Evolutionary conservation across 2,113 vertebrate genomes (phyloP), one percentile per base, ranked within the genome.

Genomic region (Spheniscus mendiculus): DNA sequence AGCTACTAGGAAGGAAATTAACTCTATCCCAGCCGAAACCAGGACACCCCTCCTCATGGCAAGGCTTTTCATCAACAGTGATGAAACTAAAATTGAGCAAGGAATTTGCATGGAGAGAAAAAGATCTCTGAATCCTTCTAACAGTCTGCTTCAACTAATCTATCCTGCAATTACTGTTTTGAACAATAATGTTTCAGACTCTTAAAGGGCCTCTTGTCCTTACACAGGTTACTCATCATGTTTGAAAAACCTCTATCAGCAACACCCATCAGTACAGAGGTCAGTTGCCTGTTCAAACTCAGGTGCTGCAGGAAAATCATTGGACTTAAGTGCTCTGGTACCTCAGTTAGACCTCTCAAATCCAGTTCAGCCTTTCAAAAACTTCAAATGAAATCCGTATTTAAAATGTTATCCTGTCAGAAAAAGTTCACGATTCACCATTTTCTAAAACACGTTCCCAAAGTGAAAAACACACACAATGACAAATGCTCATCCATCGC

Each of bases 191-290:
- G 36, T 26, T 74, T 52, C 36, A 44, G 32, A 52, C 9, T 32
- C 32, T 12, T 38, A 22, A 38, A 74, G 61, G 36, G 6, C 44
- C 42, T 18, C 50, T 49, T 49, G 42, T 32, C 25, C 36, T 58
- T 36, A 32, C 30, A 36, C 21, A 30, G 2, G 0, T 22, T 29
- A 27, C 29, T 63, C 49, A 21, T 14, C 2, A 6, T 4, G 15
- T 34, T 20, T 72, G 78, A 58, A 63, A 92, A 80, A 47, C 21
- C 42, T 67, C 72, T 22, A 6, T 40, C 85, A 76, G 88, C 65
- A 59, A 44, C 22, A 18, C 21, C 10, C 22, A 17, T 10, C 44
- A 59, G 14, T 8, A 42, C 0, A 84, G 44, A 72, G 61, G 70
- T 74, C 50, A 73, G 27, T 11, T 65, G 44, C 42, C 55, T 73